These are phyloP conservation scores for Trissolcus basalis DNA, from an alignment of 1,140 invertebrate species.

Conservation along the genomic window DNA sequence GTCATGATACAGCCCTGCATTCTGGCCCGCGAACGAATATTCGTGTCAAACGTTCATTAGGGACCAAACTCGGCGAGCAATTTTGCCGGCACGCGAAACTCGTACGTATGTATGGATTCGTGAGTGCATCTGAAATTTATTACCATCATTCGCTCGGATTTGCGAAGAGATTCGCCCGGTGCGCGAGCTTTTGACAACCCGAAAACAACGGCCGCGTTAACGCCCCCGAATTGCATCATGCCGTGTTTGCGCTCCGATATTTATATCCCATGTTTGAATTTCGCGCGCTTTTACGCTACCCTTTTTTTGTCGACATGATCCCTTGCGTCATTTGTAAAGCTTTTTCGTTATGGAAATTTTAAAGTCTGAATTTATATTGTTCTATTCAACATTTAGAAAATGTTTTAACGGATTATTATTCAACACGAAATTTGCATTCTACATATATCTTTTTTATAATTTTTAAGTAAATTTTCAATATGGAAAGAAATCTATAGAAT, in stretches of 20 bases:
- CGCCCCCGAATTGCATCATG: constrained; percentile 20
- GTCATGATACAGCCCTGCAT: constrained; percentile 48
- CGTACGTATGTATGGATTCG: constrained; percentile 51
- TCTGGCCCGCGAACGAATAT: constrained; percentile 57
- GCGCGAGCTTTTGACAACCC: constrained; percentile 48
- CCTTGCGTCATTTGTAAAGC: too few relatives aligned
- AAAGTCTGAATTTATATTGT: too few relatives aligned
- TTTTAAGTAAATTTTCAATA: too few relatives aligned
- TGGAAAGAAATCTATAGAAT: too few relatives aligned
- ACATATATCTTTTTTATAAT: too few relatives aligned
- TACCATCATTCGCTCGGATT: constrained; percentile 56
- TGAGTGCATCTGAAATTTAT: constrained; percentile 61
- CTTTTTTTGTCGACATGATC: too few relatives aligned
- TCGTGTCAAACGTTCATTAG: constrained; percentile 60
- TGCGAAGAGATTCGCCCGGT: constrained; percentile 56
- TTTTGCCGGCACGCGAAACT: constrained; percentile 52
- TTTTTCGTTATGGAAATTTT: too few relatives aligned
- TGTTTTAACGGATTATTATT: too few relatives aligned
- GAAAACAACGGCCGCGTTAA: constrained; percentile 43
- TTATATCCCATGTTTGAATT: constrained; percentile 6
- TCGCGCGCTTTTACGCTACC: constrained; percentile 9
- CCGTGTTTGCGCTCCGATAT: too few relatives aligned
- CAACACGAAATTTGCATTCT: too few relatives aligned
- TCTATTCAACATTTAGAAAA: too few relatives aligned
- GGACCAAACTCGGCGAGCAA: constrained; percentile 55